Evolutionary conservation across 1,140 invertebrate genomes (phyloP), one percentile per base, ranked within the genome.

Genomic region (Musca vetustissima): DNA sequence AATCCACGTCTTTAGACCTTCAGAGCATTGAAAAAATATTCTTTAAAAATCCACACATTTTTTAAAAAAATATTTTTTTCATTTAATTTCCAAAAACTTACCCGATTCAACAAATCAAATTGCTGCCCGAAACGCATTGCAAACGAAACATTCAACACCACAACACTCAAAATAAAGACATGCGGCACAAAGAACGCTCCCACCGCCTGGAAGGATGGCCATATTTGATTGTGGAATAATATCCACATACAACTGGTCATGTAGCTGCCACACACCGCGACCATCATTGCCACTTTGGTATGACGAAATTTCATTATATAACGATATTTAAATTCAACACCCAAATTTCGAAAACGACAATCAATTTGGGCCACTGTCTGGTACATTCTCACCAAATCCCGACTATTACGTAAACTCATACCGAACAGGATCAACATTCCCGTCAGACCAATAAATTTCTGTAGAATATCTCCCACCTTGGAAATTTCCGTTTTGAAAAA

Each of bases 401-500:
- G 21, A 52, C 70, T 64, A 50, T 52, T 22, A 15, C 64, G 48
- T 13, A 69, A 72, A 73, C 76, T 67, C 3, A 69, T 68, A n/a
- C 73, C 61, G 47, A 82, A 81, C 0, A 82, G 68, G 2, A 72
- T 76, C 1, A 74, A 73, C 73, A 82, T 80, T 11, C 80, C 78
- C 1, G 67, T 72, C 69, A 82, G 66, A 6, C 78, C 77, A 1
- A 79, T 78, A 53, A 77, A 81, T 22, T 79, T 80, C 49, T 81
- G 79, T 14, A 82, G 50, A 0, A 77, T 75, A 19, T 82, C 79
- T 1, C 80, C 80, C 19, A 82, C 49, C 43, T 76, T 73, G 0
- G 78, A 79, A 19, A 82, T 81, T 15, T 78, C 65, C 15, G 80
- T 78, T 21, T 79, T 76, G 48, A 82, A 82, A 50, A 82, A 82